These are phyloP conservation scores for Marmota flaviventris DNA, from an alignment of 2,113 vertebrate genomes.

Conservation along the genomic window DNA sequence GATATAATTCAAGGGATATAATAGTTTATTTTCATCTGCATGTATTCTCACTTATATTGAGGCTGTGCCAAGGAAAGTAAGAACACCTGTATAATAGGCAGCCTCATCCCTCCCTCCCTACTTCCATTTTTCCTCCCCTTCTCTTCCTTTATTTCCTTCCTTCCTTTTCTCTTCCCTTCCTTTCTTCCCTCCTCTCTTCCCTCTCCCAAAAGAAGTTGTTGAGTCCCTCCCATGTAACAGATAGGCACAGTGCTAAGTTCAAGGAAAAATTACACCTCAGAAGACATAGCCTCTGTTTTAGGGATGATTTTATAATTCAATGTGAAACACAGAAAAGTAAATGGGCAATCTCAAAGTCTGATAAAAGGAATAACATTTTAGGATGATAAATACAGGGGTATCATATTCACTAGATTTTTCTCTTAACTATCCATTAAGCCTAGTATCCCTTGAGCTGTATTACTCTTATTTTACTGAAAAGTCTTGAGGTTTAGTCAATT, in stretches of 20 bases:
- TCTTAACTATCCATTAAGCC: not conserved
- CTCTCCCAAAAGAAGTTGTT: not conserved
- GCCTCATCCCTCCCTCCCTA: not conserved
- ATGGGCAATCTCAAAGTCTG: not conserved
- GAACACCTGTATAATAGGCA: not conserved
- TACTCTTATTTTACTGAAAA: constrained; percentile 21
- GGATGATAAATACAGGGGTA: not conserved
- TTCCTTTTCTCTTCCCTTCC: no score
- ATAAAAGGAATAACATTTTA: not conserved
- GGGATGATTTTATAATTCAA: not conserved
- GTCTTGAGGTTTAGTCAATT: not conserved
- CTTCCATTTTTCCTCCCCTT: rapidly evolving
- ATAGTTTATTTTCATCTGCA: constrained; percentile 23
- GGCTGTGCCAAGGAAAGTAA: not conserved
- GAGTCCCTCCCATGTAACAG: not conserved
- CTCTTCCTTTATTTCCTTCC: not conserved
- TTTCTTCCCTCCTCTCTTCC: not conserved
- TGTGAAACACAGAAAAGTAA: not conserved
- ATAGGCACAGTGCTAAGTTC: not conserved
- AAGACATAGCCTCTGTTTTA: not conserved
- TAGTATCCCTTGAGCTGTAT: not conserved
- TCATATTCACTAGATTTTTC: not conserved
- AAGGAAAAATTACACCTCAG: not conserved
- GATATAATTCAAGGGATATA: not conserved
- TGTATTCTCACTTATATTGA: not conserved